Base-by-base conservation (phyloP, 2,113 vertebrate genomes). In the Gambusia holbrooki region DNA sequence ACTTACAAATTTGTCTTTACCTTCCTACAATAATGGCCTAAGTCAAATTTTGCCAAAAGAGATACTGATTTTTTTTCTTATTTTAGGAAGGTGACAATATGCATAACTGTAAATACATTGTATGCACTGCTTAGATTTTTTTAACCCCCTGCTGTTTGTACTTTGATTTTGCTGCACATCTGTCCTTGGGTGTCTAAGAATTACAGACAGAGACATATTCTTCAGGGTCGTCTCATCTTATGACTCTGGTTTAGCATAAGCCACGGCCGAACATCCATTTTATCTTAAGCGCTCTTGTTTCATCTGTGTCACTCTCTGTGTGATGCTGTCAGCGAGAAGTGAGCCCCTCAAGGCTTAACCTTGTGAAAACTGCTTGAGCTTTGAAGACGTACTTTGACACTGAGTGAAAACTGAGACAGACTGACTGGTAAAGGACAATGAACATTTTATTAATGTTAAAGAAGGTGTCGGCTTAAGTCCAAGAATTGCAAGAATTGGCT, bases 351-450 rank as follows among this genome's bases (percentile, higher is more conserved):
- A 74, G 75, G 51, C 73, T 89, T 84, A 81, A 90, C 85, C 79
- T 82, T 88, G 85, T 82, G 71, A 82, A 87, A 86, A 77, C 74
- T 83, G 73, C 48, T 62, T 67, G 78, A 75, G 80, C 63, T 66
- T 35, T 60, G 63, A 74, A 74, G 63, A 37, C 63, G 28, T 51
- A 29, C n/a, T 60, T 37, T 66, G 73, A 74, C 63, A 64, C 63
- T 30, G 62, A 80, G 45, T 66, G 79, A 75, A 71, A 84, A 61
- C 40, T 32, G n/a, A 84, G 67, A 75, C 48, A 37, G 30, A 60
- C 37, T 37, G 27, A 78, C 67, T 58, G 48, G 48, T 72, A 58
- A 74, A 32, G 80, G 35, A 84, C 69, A 40, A 25, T 1, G 69
- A 69, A 51, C 78, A 75, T 62, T 68, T 64, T 79, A 48, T 83